Evolutionary conservation across 2,888 invertebrate genomes (phyloP).

Genomic region (Acholoe squamosa): DNA sequence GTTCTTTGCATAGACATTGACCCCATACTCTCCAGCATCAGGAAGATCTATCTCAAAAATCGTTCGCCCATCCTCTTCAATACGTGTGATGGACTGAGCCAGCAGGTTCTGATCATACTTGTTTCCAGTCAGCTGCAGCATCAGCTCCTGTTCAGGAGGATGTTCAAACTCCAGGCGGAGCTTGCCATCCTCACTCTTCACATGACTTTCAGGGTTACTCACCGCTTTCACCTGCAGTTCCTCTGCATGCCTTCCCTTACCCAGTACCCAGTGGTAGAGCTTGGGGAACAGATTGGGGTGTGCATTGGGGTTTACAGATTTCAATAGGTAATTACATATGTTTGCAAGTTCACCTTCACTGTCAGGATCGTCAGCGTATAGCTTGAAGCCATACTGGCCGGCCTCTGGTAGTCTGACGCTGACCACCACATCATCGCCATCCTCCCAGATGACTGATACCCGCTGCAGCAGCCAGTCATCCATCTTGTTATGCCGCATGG

Average conservation of each 20-base stretch:
- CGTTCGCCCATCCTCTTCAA: conserved; percentile 75
- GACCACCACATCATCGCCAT: conserved; percentile 77
- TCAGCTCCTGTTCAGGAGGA: conserved; percentile 75
- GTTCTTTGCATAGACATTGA: conserved; percentile 79
- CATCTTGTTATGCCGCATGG: conserved; percentile 75
- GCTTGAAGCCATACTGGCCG: conserved; percentile 79
- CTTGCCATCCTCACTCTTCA: conserved; percentile 75
- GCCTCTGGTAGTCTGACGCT: conserved; percentile 77
- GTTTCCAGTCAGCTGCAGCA: conserved; percentile 77
- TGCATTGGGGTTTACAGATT: conserved; percentile 72
- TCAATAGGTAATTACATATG: conserved; percentile 80
- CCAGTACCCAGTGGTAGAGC: conserved; percentile 74
- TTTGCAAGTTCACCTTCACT: conserved; percentile 77
- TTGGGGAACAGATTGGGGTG: conserved; percentile 77
- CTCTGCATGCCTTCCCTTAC: conserved; percentile 72
- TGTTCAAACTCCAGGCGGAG: conserved; percentile 74
- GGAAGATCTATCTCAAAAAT: conserved; percentile 78
- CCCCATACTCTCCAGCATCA: conserved; percentile 77
- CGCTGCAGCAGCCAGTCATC: conserved; percentile 74
- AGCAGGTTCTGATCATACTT: conserved; percentile 73
- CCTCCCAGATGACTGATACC: conserved; percentile 75
- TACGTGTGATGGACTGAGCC: conserved; percentile 72
- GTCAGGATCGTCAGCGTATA: conserved; percentile 78
- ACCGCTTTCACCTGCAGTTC: conserved; percentile 75
- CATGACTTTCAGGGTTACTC: conserved; percentile 73